Evolutionary conservation across 2,888 invertebrate genomes (phyloP), one percentile per base, ranked within the genome.

Genomic region (Eristalis intricaria): DNA sequence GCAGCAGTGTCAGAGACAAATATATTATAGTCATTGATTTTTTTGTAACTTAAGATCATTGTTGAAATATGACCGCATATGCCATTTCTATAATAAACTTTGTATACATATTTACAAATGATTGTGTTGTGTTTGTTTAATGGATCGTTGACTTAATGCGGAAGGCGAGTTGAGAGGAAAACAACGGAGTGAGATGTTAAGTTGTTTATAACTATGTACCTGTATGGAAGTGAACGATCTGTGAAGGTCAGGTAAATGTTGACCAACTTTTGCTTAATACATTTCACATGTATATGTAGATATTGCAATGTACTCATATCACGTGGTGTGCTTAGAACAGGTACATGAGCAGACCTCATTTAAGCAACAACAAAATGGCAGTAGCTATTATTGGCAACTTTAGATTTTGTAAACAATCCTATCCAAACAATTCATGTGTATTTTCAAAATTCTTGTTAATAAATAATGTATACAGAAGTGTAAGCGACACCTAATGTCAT

Each of bases 41-140:
- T 43, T 13, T 50, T 50, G 19, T 50, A 19, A 19, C 50, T 50
- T 19, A 19, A 50, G 50, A 50, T 19, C 19, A 19, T 50, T 19
- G n/a, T 50, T 50, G 50, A 8, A 50, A 19, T 19, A 50, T 8
- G 50, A 50, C 50, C 60, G 2, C n/a, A 56, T 56, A 63, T 71
- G 43, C 61, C 43, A 63, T 71, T 71, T 60, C 11, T 35, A 32
- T 43, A 71, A 71, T 71, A 71, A 61, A 43, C 2, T 40, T 61
- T 63, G 7, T 71, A 71, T 40, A 63, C 10, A 15, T 61, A 22
- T 71, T 60, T 60, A 60, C 26, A 60, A 60, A 60, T 0, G n/a
- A n/a, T n/a, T n/a, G 1, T 23, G 13, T 23, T 50, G n/a, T 50
- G 2, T 50, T 60, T 29, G 60, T 60, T 60, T 26, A 13, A 29